Evolutionary conservation across 2,888 invertebrate species (phyloP), one percentile per base, ranked within the genome.

Genomic region (Hirudinaria manillensis): DNA sequence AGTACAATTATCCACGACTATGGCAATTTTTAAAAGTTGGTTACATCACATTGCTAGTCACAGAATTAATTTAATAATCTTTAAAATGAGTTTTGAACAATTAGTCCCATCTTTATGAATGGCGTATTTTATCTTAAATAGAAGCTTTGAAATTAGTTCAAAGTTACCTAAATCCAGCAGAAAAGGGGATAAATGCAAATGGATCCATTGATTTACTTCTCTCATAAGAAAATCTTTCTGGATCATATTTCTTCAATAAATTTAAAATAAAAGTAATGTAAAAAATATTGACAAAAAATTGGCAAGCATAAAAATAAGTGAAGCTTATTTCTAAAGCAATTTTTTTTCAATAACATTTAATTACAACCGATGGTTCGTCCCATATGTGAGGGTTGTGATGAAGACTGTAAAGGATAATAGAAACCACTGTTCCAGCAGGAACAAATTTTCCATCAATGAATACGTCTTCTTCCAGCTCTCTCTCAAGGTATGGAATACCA

Each of bases 361-460:
- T 7, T 61, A 1, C 2, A 27, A 61, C 61, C 24, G 24, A 24
- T 16, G 24, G 61, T 1, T 61, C 19, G 29, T 61, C 61, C 82
- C 83, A 83, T 16, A 82, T 78, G 1, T 65, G 68, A 1, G 80
- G 80, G 71, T 83, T 82, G 75, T 81, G 82, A 45, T 82, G 83
- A 3, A 82, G 74, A 70, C 77, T 79, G 75, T 81, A 82, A 29
- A 83, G 77, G 73, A 78, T 75, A 0, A 83, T 75, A 24, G 76
- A 78, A 29, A 82, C 75, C 6, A 80, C 61, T 3, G 80, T 79
- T 0, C 80, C 79, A 0, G 74, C 77, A 13, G 82, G 81, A 6
- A 82, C 78, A 2, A 76, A 74, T 16, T 76, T 71, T 1, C 81
- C 82, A 61, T 82, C 80, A 7, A 83, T 78, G 0, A 76, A 76